phyloP scores from a whole-genome alignment of 2,113 vertebrate species.

The Channa maculata region DNA sequence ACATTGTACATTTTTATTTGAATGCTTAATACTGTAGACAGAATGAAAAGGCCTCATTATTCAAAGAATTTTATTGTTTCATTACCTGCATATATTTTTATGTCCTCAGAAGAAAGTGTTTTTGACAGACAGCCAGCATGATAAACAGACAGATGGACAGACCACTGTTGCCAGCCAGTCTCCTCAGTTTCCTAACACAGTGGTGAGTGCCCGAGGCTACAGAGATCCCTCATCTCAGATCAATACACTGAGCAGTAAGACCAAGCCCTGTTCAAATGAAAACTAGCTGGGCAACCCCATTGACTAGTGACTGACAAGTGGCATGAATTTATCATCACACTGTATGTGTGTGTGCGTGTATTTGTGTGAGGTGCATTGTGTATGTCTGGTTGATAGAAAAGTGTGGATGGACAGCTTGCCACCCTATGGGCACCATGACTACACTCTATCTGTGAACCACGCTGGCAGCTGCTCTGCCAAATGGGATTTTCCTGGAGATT shows the following conservation, averaged over 20 bases:
- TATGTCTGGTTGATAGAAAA: conserved; percentile 47
- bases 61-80: neutral
- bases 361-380: conserved; percentile 21
- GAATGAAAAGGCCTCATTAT: neutral
- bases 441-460: conserved; percentile 77
- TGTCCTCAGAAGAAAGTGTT: conserved; percentile 19
- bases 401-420: conserved; percentile 83
- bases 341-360: conserved; percentile 16
- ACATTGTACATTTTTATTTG: too few species aligned
- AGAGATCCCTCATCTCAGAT: conserved; percentile 56
- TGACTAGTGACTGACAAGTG: conserved; percentile 61
- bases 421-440: conserved; percentile 78
- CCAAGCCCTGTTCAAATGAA: conserved; percentile 61
- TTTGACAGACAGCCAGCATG: conserved; percentile 46
- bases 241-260: conserved; percentile 61
- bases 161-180: conserved; percentile 43
- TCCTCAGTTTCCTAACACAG: conserved; percentile 40
- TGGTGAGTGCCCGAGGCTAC: conserved; percentile 48
- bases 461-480: conserved; percentile 85
- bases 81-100: conserved; percentile 5
- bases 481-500: conserved; percentile 85
- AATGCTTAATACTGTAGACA: neutral
- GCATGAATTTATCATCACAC: conserved; percentile 57
- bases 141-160: conserved; percentile 60
- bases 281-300: conserved; percentile 45